phyloP scores from a whole-genome alignment of 1,140 invertebrate genomes.

The Bicyclus anynana region DNA sequence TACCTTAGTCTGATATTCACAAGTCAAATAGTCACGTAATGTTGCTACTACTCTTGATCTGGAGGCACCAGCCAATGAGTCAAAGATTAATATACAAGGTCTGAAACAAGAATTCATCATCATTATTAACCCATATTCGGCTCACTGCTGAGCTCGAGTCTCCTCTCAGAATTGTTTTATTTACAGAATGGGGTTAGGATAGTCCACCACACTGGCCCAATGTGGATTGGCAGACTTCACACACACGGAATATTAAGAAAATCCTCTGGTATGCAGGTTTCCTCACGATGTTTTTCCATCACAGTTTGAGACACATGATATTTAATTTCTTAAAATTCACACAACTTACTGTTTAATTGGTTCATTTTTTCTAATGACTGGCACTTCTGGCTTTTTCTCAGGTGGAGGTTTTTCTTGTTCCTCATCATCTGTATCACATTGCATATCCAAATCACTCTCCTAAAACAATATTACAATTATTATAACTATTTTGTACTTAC shows the following conservation, averaged over 20 bases:
- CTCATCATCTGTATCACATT: conserved; percentile 81
- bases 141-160: too few relatives aligned
- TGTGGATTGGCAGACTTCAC: too few relatives aligned
- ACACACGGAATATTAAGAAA: too few relatives aligned
- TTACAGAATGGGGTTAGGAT: too few relatives aligned
- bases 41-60: conserved; percentile 90
- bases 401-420: conserved; percentile 75
- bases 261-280: too few relatives aligned
- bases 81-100: conserved; percentile 96
- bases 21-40: conserved; percentile 91
- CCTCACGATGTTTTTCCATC: too few relatives aligned
- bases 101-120: conserved; percentile 77
- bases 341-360: conserved; percentile 81
- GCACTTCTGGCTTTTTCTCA: conserved; percentile 58
- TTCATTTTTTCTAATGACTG: conserved; percentile 50
- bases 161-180: too few relatives aligned
- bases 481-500: neutral
- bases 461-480: conserved; percentile 19
- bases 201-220: too few relatives aligned
- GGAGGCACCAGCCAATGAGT: conserved; percentile 91
- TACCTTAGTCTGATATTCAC: conserved; percentile 92
- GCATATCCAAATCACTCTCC: conserved; percentile 76
- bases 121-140: too few relatives aligned
- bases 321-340: too few relatives aligned
- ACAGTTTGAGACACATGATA: too few relatives aligned